A percentile compares a stretch with the other conserved stretches of the same genome.
Conservation (phyloP, 1,140 invertebrate species). For the Ridgeia piscesae region DNA sequence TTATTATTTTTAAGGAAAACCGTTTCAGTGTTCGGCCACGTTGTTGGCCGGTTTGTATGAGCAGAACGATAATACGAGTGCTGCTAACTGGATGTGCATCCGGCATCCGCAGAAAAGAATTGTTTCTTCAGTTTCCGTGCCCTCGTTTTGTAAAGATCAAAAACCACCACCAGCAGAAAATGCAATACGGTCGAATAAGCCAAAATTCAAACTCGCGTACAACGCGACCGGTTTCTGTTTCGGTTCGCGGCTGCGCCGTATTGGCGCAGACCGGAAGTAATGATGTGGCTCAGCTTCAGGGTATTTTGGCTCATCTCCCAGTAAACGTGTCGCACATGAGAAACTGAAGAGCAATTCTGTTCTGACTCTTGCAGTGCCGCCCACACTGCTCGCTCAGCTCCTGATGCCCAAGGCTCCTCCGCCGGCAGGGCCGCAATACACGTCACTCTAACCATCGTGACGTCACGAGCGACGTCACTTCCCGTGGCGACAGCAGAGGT, state of each 20-base stretch:
- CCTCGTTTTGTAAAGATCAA: neutral
- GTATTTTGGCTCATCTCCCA: conserved; percentile 4
- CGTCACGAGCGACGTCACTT: neutral
- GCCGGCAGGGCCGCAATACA: neutral
- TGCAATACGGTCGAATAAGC: neutral
- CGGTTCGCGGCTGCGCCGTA: no score
- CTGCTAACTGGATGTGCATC: neutral
- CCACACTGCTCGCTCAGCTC: neutral
- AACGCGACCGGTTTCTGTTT: no score
- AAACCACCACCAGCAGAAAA: neutral
- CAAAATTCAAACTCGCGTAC: neutral
- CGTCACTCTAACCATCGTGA: neutral
- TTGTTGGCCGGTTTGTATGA: neutral
- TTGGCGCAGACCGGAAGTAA: neutral
- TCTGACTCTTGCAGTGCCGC: neutral
- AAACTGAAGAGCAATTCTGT: neutral
- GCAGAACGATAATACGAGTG: neutral
- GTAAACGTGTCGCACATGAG: neutral
- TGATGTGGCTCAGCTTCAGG: neutral
- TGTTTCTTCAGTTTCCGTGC: conserved; percentile 4
- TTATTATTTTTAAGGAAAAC: neutral
- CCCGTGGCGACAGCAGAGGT: neutral
- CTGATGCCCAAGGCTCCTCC: neutral
- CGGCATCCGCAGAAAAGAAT: neutral
- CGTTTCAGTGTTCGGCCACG: neutral